Evolutionary conservation across 2,888 invertebrate genomes (phyloP), one percentile per base, ranked within the genome.

Genomic region (Chalcis sispes): DNA sequence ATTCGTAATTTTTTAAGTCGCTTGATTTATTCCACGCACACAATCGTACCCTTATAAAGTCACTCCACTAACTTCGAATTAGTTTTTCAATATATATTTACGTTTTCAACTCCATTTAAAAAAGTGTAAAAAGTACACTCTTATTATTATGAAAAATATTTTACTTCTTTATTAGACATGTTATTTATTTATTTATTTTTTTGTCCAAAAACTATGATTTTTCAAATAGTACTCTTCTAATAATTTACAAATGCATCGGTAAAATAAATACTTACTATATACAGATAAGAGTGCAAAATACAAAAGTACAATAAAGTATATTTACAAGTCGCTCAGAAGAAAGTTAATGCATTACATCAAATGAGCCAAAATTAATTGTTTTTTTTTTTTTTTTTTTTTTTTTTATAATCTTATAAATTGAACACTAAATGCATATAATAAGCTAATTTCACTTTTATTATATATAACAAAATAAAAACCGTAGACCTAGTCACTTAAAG

Each of bases 241-340:
- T 66, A 50, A 65, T 65, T 65, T 72, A 72, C 56, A 66, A 73
- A 73, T 66, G 50, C 56, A 59, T 46, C 10, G 20, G 42, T 73
- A 2, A 67, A 67, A 36, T 52, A 52, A 67, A 61, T 73, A 61
- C 29, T 65, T 29, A 18, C n/a, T 70, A 61, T 61, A 61, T 73
- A 61, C 42, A 67, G 32, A 67, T 5, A 48, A 48, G 48, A 25
- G 29, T 62, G 46, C 48, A 36, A 75, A 69, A 69, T 75, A 75
- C 64, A 75, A 64, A 74, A 75, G 52, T 69, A 69, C 64, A 58
- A 27, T 48, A 56, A 69, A 50, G 23, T 56, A 64, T 75, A 75
- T 75, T 62, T 75, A 75, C 62, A 62, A 69, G 40, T 54, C 23
- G 15, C 25, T 56, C 13, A 32, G 4, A 36, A 50, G 46, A 18